Base-by-base conservation (phyloP, 2,113 vertebrate genomes). In the Gallinago undulata region DNA sequence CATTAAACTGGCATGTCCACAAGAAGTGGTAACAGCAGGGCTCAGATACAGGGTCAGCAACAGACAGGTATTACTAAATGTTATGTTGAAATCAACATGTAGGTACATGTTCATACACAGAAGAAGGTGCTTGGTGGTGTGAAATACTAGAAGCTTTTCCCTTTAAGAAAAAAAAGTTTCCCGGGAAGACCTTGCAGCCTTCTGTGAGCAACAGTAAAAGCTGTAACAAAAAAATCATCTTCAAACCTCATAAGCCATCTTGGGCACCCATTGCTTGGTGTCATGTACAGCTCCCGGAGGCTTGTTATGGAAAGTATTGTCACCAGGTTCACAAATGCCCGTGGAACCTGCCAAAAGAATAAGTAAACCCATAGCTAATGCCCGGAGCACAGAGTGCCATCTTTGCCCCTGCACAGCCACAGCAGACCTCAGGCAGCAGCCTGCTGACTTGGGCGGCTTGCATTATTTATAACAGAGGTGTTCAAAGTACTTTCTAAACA, bases 261-360 rank as follows among this genome's bases (percentile, higher is more conserved):
- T 5, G 97, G 97, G 59, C 98, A 98, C 19, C 1, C 27, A 64
- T 82, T 41, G 6, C 23, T 69, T 7, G 2, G 3, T 1, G 89
- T 78, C 3, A 77, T 5, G 4, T 97, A 93, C 18, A 98, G 80
- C 45, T 98, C 95, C 72, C 97, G 95, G 25, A 98, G 92, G 9
- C 9, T 37, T 24, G 43, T 0, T 12, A 98, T 93, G 66, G 97
- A 12, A 31, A 98, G 13, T 5, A 96, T 1, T 1, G 90, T 90
- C 47, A 98, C 98, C 87, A 98, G 64, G 80, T 98, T 98, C 90
- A 98, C 98, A 90, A 98, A 98, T 0, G 95, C 59, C 69, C 98
- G 97, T 31, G 98, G 98, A 86, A 98, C 98, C 98, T 98, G 96
- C 31, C 47, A 62, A 92, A 64, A 83, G 76, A 66, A 53, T 45